These are phyloP conservation scores for Zele albiditarsus DNA, from an alignment of 2,888 invertebrate species.

Conservation along the genomic window DNA sequence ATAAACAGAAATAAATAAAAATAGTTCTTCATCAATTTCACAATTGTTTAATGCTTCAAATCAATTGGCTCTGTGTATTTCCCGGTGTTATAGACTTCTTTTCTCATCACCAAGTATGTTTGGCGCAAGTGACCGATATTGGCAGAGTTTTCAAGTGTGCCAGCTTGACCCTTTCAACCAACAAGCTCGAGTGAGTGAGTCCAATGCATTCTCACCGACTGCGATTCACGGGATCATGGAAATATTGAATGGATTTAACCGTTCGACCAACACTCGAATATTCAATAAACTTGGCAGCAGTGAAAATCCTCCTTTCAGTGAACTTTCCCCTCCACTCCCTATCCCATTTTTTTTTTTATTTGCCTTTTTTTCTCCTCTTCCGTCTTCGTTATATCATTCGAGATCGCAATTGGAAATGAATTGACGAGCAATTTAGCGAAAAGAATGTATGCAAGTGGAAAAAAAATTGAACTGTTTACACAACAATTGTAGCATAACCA, in stretches of 20 bases:
- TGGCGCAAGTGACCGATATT: constrained; percentile 29
- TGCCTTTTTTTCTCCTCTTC: neutral
- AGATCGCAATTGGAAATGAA: neutral
- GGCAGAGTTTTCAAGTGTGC: constrained; percentile 31
- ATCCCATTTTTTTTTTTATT: neutral
- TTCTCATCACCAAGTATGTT: constrained; percentile 14
- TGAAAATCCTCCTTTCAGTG: neutral
- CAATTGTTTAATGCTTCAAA: constrained; percentile 14
- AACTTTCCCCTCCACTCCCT: neutral
- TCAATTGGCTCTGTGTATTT: constrained; percentile 24
- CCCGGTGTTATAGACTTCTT: constrained; percentile 19
- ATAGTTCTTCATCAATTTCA: neutral
- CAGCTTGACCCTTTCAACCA: constrained; percentile 29
- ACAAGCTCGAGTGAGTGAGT: neutral
- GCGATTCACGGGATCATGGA: constrained; percentile 1
- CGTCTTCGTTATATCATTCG: neutral
- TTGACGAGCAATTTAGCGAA: constrained; percentile 4
- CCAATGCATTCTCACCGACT: neutral
- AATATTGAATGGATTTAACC: constrained; percentile 30
- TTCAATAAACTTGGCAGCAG: constrained; percentile 32
- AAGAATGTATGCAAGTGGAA: neutral
- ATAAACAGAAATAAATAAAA: neutral
- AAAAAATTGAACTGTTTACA: constrained; percentile 5
- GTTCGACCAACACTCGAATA: constrained; percentile 35
- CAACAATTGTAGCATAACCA: constrained; percentile 1